phyloP scores from a whole-genome alignment of 2,888 invertebrate species.

The Ypsolopha sequella region DNA sequence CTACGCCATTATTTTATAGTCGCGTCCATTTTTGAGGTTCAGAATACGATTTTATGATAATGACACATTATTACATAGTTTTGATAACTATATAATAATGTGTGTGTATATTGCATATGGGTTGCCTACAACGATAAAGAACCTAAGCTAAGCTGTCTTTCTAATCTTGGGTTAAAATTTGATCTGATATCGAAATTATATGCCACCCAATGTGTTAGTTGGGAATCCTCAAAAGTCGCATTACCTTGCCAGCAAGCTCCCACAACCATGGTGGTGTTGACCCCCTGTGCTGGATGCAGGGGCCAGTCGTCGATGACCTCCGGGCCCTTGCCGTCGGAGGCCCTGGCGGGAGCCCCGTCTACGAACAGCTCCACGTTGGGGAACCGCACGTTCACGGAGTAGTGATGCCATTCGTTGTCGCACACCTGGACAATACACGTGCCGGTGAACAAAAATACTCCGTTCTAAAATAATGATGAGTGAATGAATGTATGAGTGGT shows the following conservation, averaged over 20 bases:
- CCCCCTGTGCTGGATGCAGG: conserved; percentile 93
- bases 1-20: too few relatives aligned
- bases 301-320: conserved; percentile 99
- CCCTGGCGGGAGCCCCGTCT: conserved; percentile 81
- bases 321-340: conserved; percentile 75
- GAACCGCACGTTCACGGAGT: conserved; percentile 93
- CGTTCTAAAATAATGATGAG: neutral
- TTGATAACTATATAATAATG: too few relatives aligned
- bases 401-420: conserved; percentile 99
- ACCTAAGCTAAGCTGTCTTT: too few relatives aligned
- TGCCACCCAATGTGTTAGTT: too few relatives aligned
- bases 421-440: conserved; percentile 73
- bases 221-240: too few relatives aligned
- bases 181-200: neutral
- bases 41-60: too few relatives aligned
- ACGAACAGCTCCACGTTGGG: conserved; percentile 90
- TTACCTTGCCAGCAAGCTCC: conserved; percentile 98
- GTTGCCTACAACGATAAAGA: too few relatives aligned
- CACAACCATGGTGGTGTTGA: conserved; percentile 93
- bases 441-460: neutral
- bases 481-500: too few relatives aligned
- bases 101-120: too few relatives aligned
- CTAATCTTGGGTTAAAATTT: neutral
- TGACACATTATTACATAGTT: too few relatives aligned
- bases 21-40: too few relatives aligned